Percentiles rank a stretch among this genome's conserved stretches.
Conservation (phyloP, 1,140 invertebrate species). For the Sarcophaga bullata region DNA sequence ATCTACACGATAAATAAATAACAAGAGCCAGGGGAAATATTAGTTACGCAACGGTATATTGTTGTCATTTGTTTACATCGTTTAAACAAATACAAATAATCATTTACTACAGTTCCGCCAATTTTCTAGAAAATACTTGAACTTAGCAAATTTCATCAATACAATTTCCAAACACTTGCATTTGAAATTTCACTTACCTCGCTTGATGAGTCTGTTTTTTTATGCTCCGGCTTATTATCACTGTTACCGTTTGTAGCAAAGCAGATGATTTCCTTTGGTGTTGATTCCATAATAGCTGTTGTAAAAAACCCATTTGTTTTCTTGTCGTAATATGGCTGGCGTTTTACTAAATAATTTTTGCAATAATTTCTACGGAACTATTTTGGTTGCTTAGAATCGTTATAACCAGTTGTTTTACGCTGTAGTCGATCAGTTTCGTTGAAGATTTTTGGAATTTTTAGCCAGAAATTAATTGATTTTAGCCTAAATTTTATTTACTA, state of each 20-base stretch:
- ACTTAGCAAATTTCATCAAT: background rate
- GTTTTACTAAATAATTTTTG: background rate
- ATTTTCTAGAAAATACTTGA: conserved; percentile 29
- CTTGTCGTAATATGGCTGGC: background rate
- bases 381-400: background rate
- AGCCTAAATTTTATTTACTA: background rate
- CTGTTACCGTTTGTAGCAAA: background rate
- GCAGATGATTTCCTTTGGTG: background rate
- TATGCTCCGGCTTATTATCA: conserved; percentile 2
- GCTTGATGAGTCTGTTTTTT: conserved; percentile 21
- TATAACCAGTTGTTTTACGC: background rate
- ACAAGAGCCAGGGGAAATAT: background rate
- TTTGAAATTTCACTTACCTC: conserved; percentile 1
- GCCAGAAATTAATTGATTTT: background rate
- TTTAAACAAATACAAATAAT: background rate
- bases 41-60: conserved; percentile 9
- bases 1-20: conserved; percentile 58
- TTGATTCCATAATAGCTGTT: conserved; percentile 24
- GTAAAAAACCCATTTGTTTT: conserved; percentile 27
- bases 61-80: conserved; percentile 19
- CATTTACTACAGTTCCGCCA: conserved; percentile 2
- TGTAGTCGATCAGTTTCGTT: background rate
- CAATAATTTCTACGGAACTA: background rate
- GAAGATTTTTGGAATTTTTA: background rate
- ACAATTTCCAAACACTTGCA: background rate